These are phyloP conservation scores for Caranx melampygus DNA, from an alignment of 2,113 vertebrate genomes.

Conservation along the genomic window DNA sequence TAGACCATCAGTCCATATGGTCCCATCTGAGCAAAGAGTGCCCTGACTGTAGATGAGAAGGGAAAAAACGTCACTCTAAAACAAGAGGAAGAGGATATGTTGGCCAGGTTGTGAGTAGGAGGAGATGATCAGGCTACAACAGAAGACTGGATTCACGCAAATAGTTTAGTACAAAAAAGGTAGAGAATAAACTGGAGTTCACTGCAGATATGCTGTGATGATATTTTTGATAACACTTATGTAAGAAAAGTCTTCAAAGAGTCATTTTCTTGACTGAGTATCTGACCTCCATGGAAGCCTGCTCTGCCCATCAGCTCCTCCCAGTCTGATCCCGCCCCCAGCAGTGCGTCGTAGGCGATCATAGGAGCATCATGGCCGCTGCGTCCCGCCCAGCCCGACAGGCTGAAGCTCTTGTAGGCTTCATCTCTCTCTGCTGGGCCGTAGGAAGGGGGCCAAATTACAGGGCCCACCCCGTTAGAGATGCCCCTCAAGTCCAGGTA, in stretches of 20 bases:
- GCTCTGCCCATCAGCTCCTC: constrained; percentile 84
- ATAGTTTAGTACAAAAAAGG: background rate
- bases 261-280: background rate
- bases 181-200: too few relatives aligned
- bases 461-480: constrained; percentile 76
- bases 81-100: background rate
- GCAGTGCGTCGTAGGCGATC: constrained; percentile 87
- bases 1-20: background rate
- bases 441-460: constrained; percentile 69
- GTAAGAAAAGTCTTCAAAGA: background rate
- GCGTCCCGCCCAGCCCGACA: constrained; percentile 85
- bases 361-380: constrained; percentile 90
- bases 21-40: background rate
- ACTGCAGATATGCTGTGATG: too few relatives aligned
- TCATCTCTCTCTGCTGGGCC: constrained; percentile 83
- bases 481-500: constrained; percentile 85
- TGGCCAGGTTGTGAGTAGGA: background rate
- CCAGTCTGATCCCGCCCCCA: constrained; percentile 82
- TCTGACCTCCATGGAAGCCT: constrained; percentile 86
- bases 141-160: background rate
- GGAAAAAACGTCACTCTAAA: background rate
- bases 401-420: constrained; percentile 83
- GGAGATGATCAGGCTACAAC: background rate
- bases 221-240: too few relatives aligned
- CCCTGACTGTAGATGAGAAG: background rate